Conservation (phyloP, 2,888 invertebrate genomes). For the Diloba caeruleocephala region DNA sequence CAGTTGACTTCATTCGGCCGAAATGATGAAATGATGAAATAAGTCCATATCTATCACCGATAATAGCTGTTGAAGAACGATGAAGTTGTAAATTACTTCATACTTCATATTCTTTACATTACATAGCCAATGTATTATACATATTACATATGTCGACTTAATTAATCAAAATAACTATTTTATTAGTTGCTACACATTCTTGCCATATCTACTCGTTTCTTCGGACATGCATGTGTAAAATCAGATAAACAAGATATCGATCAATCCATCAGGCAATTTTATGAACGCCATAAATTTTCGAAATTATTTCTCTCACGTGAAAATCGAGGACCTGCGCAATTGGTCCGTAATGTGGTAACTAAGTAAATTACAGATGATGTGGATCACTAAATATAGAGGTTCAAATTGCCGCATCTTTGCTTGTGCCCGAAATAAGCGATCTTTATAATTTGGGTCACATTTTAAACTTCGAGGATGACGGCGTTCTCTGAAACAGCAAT, state of each 20-base stretch:
- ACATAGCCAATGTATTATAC: too few species aligned
- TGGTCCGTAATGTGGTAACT: slow-evolving; percentile 66
- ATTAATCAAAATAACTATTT: neutral
- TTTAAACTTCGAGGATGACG: slow-evolving; percentile 30
- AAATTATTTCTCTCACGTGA: slow-evolving; percentile 67
- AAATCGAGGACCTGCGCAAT: slow-evolving; percentile 65
- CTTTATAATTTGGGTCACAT: slow-evolving; percentile 55
- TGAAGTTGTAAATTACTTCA: too few species aligned
- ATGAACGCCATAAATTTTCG: slow-evolving; percentile 72
- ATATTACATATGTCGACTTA: too few species aligned
- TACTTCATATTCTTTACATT: too few species aligned
- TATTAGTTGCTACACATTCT: slow-evolving; percentile 17
- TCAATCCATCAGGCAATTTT: slow-evolving; percentile 72
- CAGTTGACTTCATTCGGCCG: too few species aligned
- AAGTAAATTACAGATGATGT: slow-evolving; percentile 72
- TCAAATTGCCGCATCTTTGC: slow-evolving; percentile 47
- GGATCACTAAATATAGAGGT: slow-evolving; percentile 67
- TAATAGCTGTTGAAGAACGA: too few species aligned
- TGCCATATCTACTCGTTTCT: slow-evolving; percentile 40
- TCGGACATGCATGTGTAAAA: slow-evolving; percentile 28
- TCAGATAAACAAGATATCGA: slow-evolving; percentile 66
- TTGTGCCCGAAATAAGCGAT: slow-evolving; percentile 42
- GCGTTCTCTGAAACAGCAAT: slow-evolving; percentile 44
- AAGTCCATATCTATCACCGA: too few species aligned
- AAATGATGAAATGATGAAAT: too few species aligned